A percentile compares a stretch with the other conserved stretches of the same genome.
phyloP scores from a whole-genome alignment of 2,797 vertebrate species.

The Fratercula arctica region DNA sequence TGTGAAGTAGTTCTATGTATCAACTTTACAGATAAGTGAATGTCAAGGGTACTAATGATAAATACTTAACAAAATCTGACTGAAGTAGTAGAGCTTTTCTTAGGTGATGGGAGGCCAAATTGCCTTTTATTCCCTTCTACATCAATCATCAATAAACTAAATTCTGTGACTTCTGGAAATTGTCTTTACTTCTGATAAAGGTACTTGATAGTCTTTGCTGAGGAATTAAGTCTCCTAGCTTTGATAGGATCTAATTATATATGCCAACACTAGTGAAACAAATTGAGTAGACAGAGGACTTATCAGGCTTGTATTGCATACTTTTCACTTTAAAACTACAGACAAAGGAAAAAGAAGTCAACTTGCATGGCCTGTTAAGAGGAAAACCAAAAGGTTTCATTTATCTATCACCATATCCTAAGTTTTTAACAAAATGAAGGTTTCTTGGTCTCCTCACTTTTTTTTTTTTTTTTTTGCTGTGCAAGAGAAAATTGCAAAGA shows the following conservation, averaged over 20 bases:
- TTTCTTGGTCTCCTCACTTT: not conserved
- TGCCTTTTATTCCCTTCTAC: not conserved
- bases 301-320: not conserved
- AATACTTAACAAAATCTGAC: not conserved
- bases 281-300: not conserved
- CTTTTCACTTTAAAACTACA: not conserved
- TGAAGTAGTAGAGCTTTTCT: not conserved
- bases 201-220: not conserved
- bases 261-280: not conserved
- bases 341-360: not conserved
- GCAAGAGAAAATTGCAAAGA: not conserved
- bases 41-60: not conserved
- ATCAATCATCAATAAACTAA: not conserved
- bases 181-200: not conserved
- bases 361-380: not conserved
- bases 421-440: not conserved
- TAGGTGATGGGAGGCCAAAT: not conserved
- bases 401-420: not conserved
- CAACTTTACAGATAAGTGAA: not conserved
- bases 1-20: not conserved
- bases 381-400: not conserved
- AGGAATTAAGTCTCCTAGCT: not conserved
- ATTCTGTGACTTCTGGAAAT: not conserved
- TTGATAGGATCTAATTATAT: not conserved
- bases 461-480: not conserved